Evolutionary conservation across 1,140 invertebrate species (phyloP).

Genomic region (Zaprionus capensis): DNA sequence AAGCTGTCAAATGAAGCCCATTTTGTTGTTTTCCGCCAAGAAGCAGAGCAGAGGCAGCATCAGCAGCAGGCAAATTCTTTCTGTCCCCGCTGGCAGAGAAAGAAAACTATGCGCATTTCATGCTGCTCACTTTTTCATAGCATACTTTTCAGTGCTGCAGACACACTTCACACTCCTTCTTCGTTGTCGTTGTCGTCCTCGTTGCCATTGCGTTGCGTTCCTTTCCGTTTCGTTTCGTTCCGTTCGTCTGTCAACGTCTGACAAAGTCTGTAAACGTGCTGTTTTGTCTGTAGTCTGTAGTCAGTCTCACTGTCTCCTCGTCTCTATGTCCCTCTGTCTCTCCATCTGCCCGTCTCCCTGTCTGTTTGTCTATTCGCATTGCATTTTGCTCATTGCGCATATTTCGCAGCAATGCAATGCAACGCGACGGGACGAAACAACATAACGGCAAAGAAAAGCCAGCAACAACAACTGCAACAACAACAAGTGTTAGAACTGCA

Average conservation of each 20-base stretch:
- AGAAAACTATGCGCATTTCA: constrained; percentile 71
- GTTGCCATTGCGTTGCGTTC: constrained; percentile 5
- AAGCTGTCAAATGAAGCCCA: constrained; percentile 81
- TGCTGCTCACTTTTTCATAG: constrained; percentile 56
- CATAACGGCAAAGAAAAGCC: constrained; percentile 59
- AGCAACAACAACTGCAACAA: constrained; percentile 30
- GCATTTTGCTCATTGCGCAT: constrained; percentile 76
- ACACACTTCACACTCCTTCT: constrained; percentile 55
- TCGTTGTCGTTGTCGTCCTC: not conserved
- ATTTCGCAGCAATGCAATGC: constrained; percentile 65
- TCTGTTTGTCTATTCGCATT: constrained; percentile 61
- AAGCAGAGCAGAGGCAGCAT: constrained; percentile 7
- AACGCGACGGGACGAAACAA: constrained; percentile 56
- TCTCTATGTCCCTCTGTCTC: not conserved
- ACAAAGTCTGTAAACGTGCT: constrained; percentile 76
- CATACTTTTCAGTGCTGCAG: constrained; percentile 37
- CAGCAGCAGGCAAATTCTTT: constrained; percentile 33
- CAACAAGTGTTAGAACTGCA: constrained; percentile 37
- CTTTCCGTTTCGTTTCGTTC: constrained; percentile 18
- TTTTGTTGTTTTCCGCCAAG: constrained; percentile 53
- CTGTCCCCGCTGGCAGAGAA: constrained; percentile 41
- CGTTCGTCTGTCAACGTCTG: constrained; percentile 74
- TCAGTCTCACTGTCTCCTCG: not conserved
- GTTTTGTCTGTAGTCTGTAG: constrained; percentile 67
- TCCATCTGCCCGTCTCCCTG: constrained; percentile 4